These are phyloP conservation scores for Agrotis clavis DNA, from an alignment of 2,888 invertebrate genomes.

Conservation along the genomic window DNA sequence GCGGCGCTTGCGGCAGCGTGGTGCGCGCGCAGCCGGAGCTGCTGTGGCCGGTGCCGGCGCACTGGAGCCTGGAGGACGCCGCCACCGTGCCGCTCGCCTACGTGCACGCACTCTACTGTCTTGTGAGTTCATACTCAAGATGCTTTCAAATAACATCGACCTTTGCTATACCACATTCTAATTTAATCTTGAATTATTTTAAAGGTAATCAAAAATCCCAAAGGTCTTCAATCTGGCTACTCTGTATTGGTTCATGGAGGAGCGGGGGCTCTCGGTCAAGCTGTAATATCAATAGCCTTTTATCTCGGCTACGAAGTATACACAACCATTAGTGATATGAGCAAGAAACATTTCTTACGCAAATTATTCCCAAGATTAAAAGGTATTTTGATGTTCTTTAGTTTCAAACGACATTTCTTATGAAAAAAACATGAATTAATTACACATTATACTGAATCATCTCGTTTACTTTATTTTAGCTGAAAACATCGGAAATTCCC, in stretches of 20 bases:
- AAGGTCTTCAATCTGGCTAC: fast-evolving
- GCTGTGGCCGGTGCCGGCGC: constrained; percentile 93
- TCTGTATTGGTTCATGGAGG: constrained; percentile 56
- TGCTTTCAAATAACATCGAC: background rate
- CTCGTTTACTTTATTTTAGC: constrained; percentile 66
- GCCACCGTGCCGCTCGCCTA: constrained; percentile 95
- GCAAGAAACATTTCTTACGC: constrained; percentile 70
- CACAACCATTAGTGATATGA: constrained; percentile 72
- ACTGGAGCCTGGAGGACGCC: constrained; percentile 94
- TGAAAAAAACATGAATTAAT: too few species aligned
- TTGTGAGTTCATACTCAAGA: constrained; percentile 55
- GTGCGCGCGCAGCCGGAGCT: constrained; percentile 89
- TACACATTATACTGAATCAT: background rate
- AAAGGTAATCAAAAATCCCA: constrained; percentile 22
- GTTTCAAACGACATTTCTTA: background rate
- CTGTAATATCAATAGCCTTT: constrained; percentile 70
- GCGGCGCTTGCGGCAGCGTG: constrained; percentile 89
- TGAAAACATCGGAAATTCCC: constrained; percentile 76
- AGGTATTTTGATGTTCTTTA: constrained; percentile 27
- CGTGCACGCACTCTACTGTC: constrained; percentile 85
- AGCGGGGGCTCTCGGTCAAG: constrained; percentile 70
- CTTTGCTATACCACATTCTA: background rate
- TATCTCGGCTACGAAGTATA: constrained; percentile 68
- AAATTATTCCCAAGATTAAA: constrained; percentile 69
- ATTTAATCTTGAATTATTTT: constrained; percentile 7